Evolutionary conservation across 2,888 invertebrate species (phyloP), one percentile per base, ranked within the genome.

Genomic region (Lypha dubia): DNA sequence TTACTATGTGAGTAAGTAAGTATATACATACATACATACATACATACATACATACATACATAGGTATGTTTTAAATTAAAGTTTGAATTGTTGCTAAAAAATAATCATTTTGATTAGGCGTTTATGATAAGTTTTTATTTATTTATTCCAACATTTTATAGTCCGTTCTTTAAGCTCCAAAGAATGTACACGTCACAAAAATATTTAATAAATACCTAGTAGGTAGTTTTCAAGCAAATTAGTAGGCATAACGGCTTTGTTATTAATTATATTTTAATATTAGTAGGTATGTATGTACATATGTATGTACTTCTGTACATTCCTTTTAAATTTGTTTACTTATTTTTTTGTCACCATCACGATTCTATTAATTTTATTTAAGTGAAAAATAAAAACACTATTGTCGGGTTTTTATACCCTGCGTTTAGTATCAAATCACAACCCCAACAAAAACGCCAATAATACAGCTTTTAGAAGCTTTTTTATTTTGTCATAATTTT

Each of bases 331-430:
- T 32, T 17, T 28, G 11, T 53, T 24, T 5, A 3, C 24, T 24
- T 67, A 77, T n/a, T 38, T 22, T 67, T 83, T 81, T 84, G 81
- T 84, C 81, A 81, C 56, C 70, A 81, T 70, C n/a, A 51, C 58
- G 74, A 51, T 79, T 77, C 81, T 71, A 68, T 70, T 60, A 49
- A 20, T 51, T 73, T 56, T 70, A 74, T 73, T 84, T 60, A 65
- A 74, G 41, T 63, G n/a, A 81, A 77, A 58, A 71, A 73, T 74
- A 65, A 71, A 73, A 75, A 74, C 51, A 65, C 22, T 22, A 49
- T 49, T 77, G 51, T 74, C 65, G 63, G 71, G 74, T 81, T 81
- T 84, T 84, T 84, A 84, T 84, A 84, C 79, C 58, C 75, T n/a
- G 56, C 80, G 63, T 75, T 75, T 82, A 82, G 75, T 82, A 82